These are phyloP conservation scores for Lepilemur ruficaudatus DNA, from an alignment of 2,797 vertebrate species.

Conservation along the genomic window DNA sequence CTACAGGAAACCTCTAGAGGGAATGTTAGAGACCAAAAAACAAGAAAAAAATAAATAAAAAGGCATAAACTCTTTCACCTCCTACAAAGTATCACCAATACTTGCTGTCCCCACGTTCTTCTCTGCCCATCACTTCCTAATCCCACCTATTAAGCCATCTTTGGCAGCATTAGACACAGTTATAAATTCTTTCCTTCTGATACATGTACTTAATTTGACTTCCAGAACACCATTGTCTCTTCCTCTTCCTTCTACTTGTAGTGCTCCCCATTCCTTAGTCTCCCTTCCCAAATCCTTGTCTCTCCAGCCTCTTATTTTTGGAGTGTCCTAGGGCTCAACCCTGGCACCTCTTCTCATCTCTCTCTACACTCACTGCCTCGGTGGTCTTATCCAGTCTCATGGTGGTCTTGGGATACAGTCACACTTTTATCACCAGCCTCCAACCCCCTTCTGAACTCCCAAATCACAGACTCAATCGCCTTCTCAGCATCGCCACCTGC, in stretches of 20 bases:
- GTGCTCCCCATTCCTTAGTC: not conserved
- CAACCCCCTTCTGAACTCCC: not conserved
- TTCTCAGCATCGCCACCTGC: not conserved
- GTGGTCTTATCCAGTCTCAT: not conserved
- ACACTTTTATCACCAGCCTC: not conserved
- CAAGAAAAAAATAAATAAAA: no score
- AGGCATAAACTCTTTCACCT: no score
- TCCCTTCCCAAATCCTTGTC: not conserved
- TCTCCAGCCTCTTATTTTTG: not conserved
- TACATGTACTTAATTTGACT: not conserved
- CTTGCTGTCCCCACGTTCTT: not conserved
- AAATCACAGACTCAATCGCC: not conserved
- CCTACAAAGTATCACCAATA: not conserved
- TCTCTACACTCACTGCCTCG: not conserved
- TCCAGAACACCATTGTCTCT: not conserved
- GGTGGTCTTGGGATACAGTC: not conserved
- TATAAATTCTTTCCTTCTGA: not conserved
- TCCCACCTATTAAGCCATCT: not conserved
- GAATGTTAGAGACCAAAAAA: not conserved
- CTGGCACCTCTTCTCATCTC: not conserved
- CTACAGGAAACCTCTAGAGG: not conserved
- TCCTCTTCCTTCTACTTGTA: no score
- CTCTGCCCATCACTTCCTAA: not conserved
- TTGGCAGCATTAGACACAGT: not conserved
- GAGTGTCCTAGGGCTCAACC: not conserved